Evolutionary conservation across 1,140 invertebrate species (phyloP).

Genomic region (Varroa destructor): DNA sequence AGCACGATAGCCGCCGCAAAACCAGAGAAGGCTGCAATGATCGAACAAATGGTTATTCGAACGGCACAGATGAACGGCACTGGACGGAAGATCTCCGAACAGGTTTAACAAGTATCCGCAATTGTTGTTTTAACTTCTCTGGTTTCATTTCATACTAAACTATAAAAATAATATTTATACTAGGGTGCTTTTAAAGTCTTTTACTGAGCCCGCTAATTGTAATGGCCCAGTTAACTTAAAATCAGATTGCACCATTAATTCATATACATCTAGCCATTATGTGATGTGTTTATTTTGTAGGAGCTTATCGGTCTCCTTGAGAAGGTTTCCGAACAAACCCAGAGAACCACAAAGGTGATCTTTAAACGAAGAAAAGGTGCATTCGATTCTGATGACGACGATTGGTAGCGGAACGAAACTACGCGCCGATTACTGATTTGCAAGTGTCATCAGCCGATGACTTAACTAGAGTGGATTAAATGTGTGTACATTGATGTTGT

Average conservation of each 20-base stretch:
- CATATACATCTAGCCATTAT: neutral
- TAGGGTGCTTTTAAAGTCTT: neutral
- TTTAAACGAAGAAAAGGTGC: constrained; percentile 5
- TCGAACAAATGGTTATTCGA: neutral
- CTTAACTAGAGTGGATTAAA: no score
- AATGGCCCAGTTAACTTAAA: neutral
- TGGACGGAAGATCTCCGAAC: neutral
- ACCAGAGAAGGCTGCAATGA: constrained; percentile 3
- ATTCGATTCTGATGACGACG: constrained; percentile 16
- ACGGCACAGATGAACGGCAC: neutral
- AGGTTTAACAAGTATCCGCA: neutral
- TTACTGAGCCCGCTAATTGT: no score
- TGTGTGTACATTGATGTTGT: no score
- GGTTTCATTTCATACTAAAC: no score
- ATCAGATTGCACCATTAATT: neutral
- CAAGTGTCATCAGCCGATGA: no score
- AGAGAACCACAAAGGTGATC: constrained; percentile 5
- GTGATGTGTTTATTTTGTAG: neutral
- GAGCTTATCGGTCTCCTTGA: neutral
- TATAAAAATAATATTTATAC: no score
- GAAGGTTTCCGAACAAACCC: neutral
- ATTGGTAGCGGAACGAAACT: neutral
- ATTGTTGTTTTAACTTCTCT: neutral
- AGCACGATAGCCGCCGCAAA: constrained; percentile 1
- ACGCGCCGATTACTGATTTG: no score